A percentile compares a stretch with the other conserved stretches of the same genome.
Evolutionary conservation across 2,113 vertebrate genomes (phyloP).

Genomic region (Hyperoodon ampullatus): DNA sequence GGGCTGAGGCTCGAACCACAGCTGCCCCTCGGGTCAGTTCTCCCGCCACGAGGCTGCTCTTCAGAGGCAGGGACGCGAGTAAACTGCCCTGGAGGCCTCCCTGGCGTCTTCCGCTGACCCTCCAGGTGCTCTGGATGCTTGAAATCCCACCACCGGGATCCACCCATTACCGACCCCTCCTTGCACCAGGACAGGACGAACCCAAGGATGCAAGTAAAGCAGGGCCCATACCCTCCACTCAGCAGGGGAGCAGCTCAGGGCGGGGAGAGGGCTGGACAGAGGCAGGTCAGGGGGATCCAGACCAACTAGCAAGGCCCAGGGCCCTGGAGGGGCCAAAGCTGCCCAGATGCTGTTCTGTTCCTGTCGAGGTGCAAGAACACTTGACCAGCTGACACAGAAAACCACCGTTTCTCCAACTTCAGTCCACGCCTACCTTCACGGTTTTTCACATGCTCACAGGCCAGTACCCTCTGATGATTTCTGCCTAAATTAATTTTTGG

Average conservation of each 20-base stretch:
- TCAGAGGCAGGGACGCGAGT: too few relatives aligned
- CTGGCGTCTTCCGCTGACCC: too few relatives aligned
- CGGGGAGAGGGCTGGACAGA: background rate
- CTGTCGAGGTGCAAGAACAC: background rate
- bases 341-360: background rate
- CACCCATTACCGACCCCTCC: accelerated
- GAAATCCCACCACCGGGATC: background rate
- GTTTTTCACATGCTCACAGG: background rate
- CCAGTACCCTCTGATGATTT: background rate
- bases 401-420: background rate
- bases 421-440: accelerated
- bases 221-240: accelerated
- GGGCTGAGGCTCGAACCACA: background rate
- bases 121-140: background rate
- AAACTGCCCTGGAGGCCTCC: background rate
- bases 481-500: background rate
- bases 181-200: background rate
- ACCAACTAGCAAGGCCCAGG: too few relatives aligned
- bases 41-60: accelerated
- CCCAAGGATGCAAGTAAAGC: background rate
- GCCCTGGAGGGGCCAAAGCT: background rate
- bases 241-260: background rate
- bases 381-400: background rate
- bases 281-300: too few relatives aligned
- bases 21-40: background rate